Base-by-base conservation (phyloP, 1,140 invertebrate genomes). In the Ctenoplectra terminalis region DNA sequence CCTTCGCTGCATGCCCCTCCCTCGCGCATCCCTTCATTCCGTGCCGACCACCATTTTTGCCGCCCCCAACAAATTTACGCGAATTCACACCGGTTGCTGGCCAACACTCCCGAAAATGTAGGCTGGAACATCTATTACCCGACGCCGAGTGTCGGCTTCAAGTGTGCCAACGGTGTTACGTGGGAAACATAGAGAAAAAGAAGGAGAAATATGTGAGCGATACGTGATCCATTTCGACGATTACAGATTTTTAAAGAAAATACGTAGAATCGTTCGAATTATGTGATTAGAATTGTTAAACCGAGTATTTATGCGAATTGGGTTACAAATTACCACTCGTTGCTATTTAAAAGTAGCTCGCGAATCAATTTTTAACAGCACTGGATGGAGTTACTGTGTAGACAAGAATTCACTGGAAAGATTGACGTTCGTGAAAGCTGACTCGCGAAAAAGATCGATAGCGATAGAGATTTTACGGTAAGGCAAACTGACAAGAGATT, bases 21-120 rank as follows among this genome's bases (percentile, higher is more conserved):
- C 43, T 40, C 23, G 9, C n/a, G 61, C 34, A 1, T 5, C 26
- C n/a, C 58, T 26, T 20, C 48, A 8, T 56, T 43, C 37, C 63
- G 48, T 34, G 31, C 54, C 61, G 17, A 17, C 73, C 67, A 20
- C 88, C 77, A 89, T 89, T 89, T 89, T 89, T 89, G 50, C 73
- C 83, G 60, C 67, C 81, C 77, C 83, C 83, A 84, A 89, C 88
- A 89, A 89, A 89, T 89, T 89, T 87, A 89, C 88, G 87, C 81
- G 86, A 89, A 89, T 89, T 89, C 87, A 89, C 88, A 88, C 85
- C 74, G 77, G 80, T 84, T 78, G 80, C 71, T 86, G 79, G 54
- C 84, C 85, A 61, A 72, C 72, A 63, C 79, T 46, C 63, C 40
- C 73, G 50, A 82, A 85, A 75, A 78, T 76, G 73, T 81, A 73